Base-by-base conservation (phyloP, 2,797 vertebrate species). In the Austrolebias charrua region DNA sequence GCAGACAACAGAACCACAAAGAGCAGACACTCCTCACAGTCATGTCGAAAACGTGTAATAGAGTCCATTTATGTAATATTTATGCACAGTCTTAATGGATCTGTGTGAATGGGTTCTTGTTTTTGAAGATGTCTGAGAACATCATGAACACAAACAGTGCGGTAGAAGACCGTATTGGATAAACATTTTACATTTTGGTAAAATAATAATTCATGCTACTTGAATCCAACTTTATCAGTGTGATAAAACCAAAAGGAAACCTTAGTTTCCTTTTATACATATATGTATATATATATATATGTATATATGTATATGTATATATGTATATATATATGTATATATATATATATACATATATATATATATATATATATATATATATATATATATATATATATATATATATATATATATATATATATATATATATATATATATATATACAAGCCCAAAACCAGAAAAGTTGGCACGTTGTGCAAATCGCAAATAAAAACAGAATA, bases 41-140 rank as follows among this genome's bases (percentile, higher is more conserved):
- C 65, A 62, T 71, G 58, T 49, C 52, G 54, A 61, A 76, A 60
- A 72, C 71, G 43, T 75, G 63, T 82, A 77, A 81, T 66, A 73
- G 71, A 71, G 76, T 82, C 79, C 74, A 56, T 85, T 69, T 76
- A 86, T 88, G 55, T 77, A 88, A 87, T 75, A 90, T 88, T 84
- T 16, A 87, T 89, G 77, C 14, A 6, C 8, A 24, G 29, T 69
- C 83, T 70, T 88, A 82, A 88, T 88, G 85, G 80, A 79, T 55
- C 63, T 76, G 76, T 81, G 66, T 44, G 67, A 77, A 69, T 47
- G 71, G 18, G 2, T 7, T 59, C 73, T 75, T 82, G 76, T 80
- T 72, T 69, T 56, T 19, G 16, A 29, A n/a, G n/a, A 72, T 75
- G 75, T 80, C 50, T 43, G 48, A 20, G 61, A 46, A 60, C 19